A percentile compares a stretch with the other conserved stretches of the same genome.
Evolutionary conservation across 1,140 invertebrate species (phyloP).

Genomic region (Sycobia sp.): DNA sequence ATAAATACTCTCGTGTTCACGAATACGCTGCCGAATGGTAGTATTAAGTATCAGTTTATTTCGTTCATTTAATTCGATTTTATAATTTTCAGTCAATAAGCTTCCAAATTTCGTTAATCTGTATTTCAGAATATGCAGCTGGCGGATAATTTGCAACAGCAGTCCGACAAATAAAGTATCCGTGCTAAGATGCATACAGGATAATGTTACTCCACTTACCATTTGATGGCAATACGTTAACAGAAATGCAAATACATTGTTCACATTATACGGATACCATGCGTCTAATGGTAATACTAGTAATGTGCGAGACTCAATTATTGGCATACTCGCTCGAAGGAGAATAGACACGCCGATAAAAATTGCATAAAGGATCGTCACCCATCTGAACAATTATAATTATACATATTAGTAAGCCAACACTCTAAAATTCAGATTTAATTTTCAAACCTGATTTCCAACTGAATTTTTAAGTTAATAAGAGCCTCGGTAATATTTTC

Average conservation of each 20-base stretch:
- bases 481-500: no score
- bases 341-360: background rate
- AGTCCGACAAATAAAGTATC: constrained; percentile 5
- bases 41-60: no score
- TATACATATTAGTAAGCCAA: no score
- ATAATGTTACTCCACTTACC: background rate
- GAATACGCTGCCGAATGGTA: background rate
- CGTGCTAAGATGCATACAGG: background rate
- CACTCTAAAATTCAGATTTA: no score
- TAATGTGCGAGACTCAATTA: background rate
- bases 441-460: no score
- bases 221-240: constrained; percentile 11
- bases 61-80: no score
- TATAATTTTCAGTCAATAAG: no score
- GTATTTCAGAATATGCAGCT: constrained; percentile 9
- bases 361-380: no score
- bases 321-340: background rate
- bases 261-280: constrained; percentile 8
- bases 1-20: constrained; percentile 11
- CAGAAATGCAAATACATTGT: constrained; percentile 1
- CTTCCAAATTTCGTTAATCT: background rate
- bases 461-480: no score
- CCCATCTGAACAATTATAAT: no score
- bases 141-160: background rate
- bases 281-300: constrained; percentile 8